Conservation (phyloP, 2,113 vertebrate species). For the Diadophis punctatus region DNA sequence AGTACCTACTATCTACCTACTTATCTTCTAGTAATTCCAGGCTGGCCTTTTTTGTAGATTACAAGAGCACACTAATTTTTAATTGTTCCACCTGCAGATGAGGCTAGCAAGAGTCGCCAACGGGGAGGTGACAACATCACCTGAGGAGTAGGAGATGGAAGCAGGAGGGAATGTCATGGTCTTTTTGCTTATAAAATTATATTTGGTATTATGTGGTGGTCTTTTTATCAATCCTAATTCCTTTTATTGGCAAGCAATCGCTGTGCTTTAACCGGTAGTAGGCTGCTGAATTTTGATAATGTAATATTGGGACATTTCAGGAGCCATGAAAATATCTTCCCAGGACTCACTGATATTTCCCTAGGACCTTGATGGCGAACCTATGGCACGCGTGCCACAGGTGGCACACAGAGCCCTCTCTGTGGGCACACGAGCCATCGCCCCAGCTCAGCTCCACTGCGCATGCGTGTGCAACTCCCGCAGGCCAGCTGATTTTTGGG, state of each 20-base stretch:
- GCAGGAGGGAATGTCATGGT: neutral
- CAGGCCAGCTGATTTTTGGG: too few species aligned
- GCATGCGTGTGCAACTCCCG: too few species aligned
- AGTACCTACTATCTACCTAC: neutral
- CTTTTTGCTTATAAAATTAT: neutral
- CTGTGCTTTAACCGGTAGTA: neutral
- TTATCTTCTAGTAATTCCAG: neutral
- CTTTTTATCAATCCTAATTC: neutral
- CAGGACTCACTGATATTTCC: neutral
- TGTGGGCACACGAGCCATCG: too few species aligned
- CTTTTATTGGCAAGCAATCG: neutral
- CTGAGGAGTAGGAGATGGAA: neutral
- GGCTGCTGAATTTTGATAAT: neutral
- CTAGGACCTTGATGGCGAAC: neutral
- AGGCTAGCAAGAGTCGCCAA: neutral
- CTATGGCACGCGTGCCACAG: too few species aligned
- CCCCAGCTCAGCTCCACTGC: too few species aligned
- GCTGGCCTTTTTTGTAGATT: neutral
- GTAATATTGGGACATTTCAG: neutral
- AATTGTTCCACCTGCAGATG: neutral
- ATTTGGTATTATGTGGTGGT: neutral
- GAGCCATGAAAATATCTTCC: neutral
- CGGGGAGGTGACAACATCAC: neutral
- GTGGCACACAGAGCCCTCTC: too few species aligned
- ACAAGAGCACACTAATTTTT: neutral